phyloP scores from a whole-genome alignment of 2,888 invertebrate species.

The Clusia tigrina region DNA sequence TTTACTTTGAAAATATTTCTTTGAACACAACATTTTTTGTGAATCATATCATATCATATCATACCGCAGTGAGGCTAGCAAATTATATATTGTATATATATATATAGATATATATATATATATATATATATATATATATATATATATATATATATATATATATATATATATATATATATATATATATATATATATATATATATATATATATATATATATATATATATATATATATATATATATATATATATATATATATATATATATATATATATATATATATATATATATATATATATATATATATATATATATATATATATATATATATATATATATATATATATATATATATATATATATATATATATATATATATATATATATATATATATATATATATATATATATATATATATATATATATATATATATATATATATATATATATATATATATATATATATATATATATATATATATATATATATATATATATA shows the following conservation, averaged over 20 bases:
- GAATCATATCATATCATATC: no score
- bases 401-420: neutral
- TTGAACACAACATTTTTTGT: no score
- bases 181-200: neutral
- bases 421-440: neutral
- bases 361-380: neutral
- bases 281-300: neutral
- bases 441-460: neutral
- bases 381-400: neutral
- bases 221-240: neutral
- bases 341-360: neutral
- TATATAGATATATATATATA: neutral
- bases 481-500: neutral
- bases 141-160: neutral
- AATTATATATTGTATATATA: neutral
- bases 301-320: neutral
- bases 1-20: no score
- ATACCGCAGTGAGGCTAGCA: no score
- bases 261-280: neutral
- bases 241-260: neutral
- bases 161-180: neutral
- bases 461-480: neutral
- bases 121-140: neutral
- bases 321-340: neutral
- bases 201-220: neutral